Conservation (phyloP, 2,888 invertebrate species). For the Drosophila ustulata region DNA sequence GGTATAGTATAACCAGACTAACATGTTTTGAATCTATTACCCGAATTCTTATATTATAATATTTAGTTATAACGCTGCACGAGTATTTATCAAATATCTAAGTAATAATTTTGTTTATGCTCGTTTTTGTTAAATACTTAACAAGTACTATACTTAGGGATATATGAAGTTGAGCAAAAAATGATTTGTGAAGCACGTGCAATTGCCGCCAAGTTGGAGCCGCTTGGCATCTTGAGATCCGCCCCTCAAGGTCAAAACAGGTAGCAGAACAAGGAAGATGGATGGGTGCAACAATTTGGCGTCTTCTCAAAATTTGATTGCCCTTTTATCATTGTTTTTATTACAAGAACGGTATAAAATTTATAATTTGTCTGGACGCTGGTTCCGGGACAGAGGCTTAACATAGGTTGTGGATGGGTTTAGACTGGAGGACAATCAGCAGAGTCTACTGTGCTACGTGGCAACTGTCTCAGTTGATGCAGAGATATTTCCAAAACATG, state of each 20-base stretch:
- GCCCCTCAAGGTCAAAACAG: conserved; percentile 23
- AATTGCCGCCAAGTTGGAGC: conserved; percentile 62
- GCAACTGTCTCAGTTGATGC: conserved; percentile 15
- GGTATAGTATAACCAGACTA: too few relatives aligned
- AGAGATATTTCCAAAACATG: conserved; percentile 37
- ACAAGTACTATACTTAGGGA: conserved; percentile 17
- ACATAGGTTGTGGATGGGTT: too few relatives aligned
- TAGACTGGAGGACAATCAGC: background rate
- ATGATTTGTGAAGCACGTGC: conserved; percentile 45
- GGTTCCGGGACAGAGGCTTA: too few relatives aligned
- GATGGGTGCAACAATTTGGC: conserved; percentile 46
- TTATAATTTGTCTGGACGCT: too few relatives aligned
- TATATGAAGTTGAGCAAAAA: conserved; percentile 4
- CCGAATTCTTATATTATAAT: background rate
- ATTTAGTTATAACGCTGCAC: background rate
- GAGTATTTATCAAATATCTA: background rate
- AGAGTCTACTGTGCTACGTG: conserved; percentile 65
- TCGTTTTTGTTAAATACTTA: conserved; percentile 11
- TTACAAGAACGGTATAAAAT: too few relatives aligned
- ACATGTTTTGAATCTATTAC: background rate
- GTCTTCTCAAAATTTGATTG: conserved; percentile 60
- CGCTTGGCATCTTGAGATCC: conserved; percentile 27
- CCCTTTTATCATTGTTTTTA: conserved; percentile 14
- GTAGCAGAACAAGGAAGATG: conserved; percentile 16
- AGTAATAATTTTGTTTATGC: background rate